A percentile compares a stretch with the other conserved stretches of the same genome.
Evolutionary conservation across 1,140 invertebrate species (phyloP).

Genomic region (Drosophila hydei): DNA sequence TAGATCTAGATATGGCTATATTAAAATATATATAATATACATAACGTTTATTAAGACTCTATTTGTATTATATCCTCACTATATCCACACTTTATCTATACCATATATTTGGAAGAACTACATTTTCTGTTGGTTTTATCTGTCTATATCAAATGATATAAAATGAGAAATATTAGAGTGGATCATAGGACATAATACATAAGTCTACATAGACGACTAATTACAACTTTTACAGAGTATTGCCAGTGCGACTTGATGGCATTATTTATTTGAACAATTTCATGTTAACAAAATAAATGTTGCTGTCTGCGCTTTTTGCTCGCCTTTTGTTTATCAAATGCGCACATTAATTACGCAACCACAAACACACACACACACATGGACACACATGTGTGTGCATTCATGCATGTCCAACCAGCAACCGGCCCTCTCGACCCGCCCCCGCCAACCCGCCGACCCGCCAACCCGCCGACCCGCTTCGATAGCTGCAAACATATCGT

Average conservation of each 20-base stretch:
- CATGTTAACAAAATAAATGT: constrained; percentile 17
- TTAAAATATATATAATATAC: too few species aligned
- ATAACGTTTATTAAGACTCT: too few species aligned
- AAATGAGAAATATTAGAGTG: too few species aligned
- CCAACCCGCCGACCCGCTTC: background rate
- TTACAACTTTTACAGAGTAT: background rate
- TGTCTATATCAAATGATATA: too few species aligned
- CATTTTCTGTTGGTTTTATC: too few species aligned
- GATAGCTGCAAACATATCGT: constrained; percentile 44
- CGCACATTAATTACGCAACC: constrained; percentile 44
- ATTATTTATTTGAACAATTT: background rate
- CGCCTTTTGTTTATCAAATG: constrained; percentile 46
- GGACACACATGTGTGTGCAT: constrained; percentile 13
- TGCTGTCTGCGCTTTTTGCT: constrained; percentile 17
- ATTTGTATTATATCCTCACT: too few species aligned
- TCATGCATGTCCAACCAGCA: constrained; percentile 30
- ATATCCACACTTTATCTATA: too few species aligned
- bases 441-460: background rate
- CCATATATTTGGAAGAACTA: too few species aligned
- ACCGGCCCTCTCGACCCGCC: background rate
- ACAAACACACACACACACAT: constrained; percentile 6
- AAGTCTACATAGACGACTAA: too few species aligned
- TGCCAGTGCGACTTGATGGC: background rate
- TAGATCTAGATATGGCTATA: too few species aligned
- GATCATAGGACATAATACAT: too few species aligned